Evolutionary conservation across 1,140 invertebrate genomes (phyloP).

Genomic region (Ephestia elutella): DNA sequence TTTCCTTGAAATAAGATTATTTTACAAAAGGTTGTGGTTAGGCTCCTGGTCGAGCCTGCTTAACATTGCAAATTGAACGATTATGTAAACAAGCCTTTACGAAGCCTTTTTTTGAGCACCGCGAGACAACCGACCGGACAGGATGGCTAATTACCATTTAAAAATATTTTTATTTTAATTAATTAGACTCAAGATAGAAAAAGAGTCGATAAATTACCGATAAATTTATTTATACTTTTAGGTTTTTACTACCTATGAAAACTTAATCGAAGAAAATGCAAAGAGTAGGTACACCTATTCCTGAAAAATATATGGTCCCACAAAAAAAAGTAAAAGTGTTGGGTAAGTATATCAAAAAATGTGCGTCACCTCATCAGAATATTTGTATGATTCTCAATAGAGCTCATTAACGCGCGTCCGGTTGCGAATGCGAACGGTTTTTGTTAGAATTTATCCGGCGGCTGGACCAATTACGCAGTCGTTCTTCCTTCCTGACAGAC

Average conservation of each 20-base stretch:
- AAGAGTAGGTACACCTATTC: too few relatives aligned
- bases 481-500: conserved; percentile 54
- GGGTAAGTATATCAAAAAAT: conserved; percentile 4
- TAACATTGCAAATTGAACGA: conserved; percentile 70
- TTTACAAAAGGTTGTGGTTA: too few relatives aligned
- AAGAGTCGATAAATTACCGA: not conserved
- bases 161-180: conserved; percentile 49
- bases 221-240: too few relatives aligned
- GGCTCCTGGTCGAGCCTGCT: conserved; percentile 44
- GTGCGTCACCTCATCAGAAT: conserved; percentile 1
- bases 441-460: conserved; percentile 42
- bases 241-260: too few relatives aligned
- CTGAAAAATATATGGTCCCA: not conserved
- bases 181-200: conserved; percentile 12
- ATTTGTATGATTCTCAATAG: conserved; percentile 20
- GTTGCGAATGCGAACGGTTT: conserved; percentile 29
- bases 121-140: conserved; percentile 33
- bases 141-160: conserved; percentile 53
- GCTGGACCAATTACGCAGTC: conserved; percentile 53
- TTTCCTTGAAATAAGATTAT: too few relatives aligned
- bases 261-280: too few relatives aligned
- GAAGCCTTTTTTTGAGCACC: conserved; percentile 49
- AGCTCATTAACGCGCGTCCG: conserved; percentile 37
- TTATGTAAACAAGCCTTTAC: conserved; percentile 65
- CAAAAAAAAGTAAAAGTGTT: not conserved